Percentiles rank a stretch among this genome's conserved stretches.
These are phyloP conservation scores for Anorthoa munda DNA, from an alignment of 2,888 invertebrate genomes.

Conservation along the genomic window DNA sequence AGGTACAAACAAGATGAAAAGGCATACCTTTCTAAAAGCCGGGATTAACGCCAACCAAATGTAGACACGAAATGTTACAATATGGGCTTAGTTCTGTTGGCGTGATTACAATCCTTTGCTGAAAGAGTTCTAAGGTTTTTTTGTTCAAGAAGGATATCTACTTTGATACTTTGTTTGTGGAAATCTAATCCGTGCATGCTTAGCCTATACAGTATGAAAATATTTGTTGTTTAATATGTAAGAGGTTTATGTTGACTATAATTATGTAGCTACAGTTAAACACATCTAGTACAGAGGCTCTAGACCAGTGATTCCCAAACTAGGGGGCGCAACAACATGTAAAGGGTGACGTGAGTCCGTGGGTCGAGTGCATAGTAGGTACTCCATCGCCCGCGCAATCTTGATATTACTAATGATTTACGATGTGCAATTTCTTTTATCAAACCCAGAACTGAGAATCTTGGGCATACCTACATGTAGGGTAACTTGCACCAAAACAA, in stretches of 20 bases:
- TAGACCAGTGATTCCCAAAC: no score
- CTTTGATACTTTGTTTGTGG: slow-evolving; percentile 6
- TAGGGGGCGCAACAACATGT: no score
- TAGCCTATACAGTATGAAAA: neutral
- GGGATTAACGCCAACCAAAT: slow-evolving; percentile 40
- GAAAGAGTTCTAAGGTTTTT: slow-evolving; percentile 12
- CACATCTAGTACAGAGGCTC: neutral
- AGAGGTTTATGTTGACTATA: neutral
- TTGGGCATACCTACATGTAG: no score
- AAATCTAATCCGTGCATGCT: neutral
- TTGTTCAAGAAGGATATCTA: neutral
- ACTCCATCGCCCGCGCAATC: no score
- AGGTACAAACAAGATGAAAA: slow-evolving; percentile 20
- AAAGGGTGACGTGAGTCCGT: no score
- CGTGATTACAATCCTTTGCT: slow-evolving; percentile 21
- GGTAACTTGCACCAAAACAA: no score
- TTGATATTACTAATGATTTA: no score
- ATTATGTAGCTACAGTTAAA: neutral
- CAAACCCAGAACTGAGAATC: no score
- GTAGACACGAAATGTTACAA: slow-evolving; percentile 30
- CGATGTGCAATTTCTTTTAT: no score
- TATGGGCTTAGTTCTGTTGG: slow-evolving; percentile 30
- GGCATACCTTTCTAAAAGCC: slow-evolving; percentile 24
- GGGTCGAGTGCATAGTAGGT: no score
- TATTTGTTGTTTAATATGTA: neutral